A percentile compares a stretch with the other conserved stretches of the same genome.
phyloP scores from a whole-genome alignment of 2,113 vertebrate genomes.

The Dendropsophus ebraccatus region DNA sequence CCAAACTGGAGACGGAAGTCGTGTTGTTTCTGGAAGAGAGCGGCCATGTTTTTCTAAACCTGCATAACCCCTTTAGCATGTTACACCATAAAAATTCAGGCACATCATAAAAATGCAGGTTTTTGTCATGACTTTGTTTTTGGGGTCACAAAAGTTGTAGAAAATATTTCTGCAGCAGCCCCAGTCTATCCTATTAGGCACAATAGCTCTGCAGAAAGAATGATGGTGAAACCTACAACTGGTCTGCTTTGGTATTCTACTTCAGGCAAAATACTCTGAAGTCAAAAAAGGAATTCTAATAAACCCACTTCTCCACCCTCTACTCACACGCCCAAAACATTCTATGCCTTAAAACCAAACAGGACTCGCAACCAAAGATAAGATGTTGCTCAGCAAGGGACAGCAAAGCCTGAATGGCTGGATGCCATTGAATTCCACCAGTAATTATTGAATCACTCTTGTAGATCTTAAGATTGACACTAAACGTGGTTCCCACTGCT shows the following conservation, averaged over 20 bases:
- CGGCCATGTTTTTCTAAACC: too few relatives aligned
- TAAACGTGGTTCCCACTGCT: neutral
- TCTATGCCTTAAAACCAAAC: constrained; percentile 2
- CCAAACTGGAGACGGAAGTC: too few relatives aligned
- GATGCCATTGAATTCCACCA: constrained; percentile 20
- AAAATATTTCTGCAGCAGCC: too few relatives aligned
- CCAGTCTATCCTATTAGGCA: too few relatives aligned
- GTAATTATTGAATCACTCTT: neutral
- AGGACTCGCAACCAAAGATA: constrained; percentile 35
- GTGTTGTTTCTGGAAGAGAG: too few relatives aligned
- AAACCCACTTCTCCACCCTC: constrained; percentile 9
- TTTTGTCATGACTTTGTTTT: too few relatives aligned
- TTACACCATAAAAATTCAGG: too few relatives aligned
- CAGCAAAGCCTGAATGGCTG: constrained; percentile 44
- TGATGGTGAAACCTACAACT: constrained; percentile 11
- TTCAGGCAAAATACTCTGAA: constrained; percentile 43
- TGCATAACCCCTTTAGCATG: too few relatives aligned
- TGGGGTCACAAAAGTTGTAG: too few relatives aligned
- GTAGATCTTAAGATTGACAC: neutral
- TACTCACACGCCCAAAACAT: constrained; percentile 34
- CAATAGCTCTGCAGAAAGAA: neutral
- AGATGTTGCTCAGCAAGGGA: neutral
- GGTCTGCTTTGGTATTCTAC: constrained; percentile 29
- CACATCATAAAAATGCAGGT: too few relatives aligned
- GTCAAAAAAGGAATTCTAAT: constrained; percentile 29